Percentiles rank a stretch among this genome's conserved stretches.
phyloP scores from a whole-genome alignment of 2,113 vertebrate species.

The Pipra filicauda region DNA sequence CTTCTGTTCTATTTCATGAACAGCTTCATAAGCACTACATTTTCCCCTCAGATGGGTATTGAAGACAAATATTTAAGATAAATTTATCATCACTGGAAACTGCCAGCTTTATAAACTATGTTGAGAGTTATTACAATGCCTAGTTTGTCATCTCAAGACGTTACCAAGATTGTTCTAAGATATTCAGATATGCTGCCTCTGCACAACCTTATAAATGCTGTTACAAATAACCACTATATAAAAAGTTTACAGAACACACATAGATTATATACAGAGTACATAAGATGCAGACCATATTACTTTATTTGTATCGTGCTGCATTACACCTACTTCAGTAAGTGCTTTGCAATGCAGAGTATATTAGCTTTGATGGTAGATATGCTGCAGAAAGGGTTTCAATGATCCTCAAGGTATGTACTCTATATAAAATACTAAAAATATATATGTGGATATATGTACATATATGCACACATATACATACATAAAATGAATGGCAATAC shows the following conservation, averaged over 20 bases:
- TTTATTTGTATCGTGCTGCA: background rate
- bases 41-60: background rate
- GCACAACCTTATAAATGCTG: conserved; percentile 33
- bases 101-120: conserved; percentile 7
- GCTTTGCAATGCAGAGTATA: background rate
- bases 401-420: conserved; percentile 78
- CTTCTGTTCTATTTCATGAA: background rate
- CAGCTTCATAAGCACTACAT: background rate
- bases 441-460: conserved; percentile 72
- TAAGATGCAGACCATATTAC: conserved; percentile 70
- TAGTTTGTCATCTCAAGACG: background rate
- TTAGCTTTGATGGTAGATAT: background rate
- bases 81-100: background rate
- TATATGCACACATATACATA: conserved; percentile 75
- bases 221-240: conserved; percentile 58
- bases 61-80: background rate
- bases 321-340: background rate
- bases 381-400: conserved; percentile 44
- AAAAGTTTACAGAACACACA: conserved; percentile 72
- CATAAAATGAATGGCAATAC: conserved; percentile 71
- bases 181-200: conserved; percentile 6
- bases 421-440: conserved; percentile 72
- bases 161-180: background rate
- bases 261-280: conserved; percentile 75
- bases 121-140: background rate